Conservation (phyloP, 2,888 invertebrate species). For the Gerris lacustris region DNA sequence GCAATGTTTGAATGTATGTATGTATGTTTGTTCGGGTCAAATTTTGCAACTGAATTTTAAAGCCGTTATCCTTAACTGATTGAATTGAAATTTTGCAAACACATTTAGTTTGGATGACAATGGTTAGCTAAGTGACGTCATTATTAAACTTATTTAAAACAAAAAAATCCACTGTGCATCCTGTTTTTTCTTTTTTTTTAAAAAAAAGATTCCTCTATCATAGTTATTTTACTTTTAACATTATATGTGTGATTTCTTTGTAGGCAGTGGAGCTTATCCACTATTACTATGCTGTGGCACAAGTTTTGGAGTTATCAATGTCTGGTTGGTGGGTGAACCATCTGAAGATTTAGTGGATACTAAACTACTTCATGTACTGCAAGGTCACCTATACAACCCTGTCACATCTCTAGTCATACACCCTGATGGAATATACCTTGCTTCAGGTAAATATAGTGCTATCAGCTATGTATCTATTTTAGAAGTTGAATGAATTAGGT, state of each 20-base stretch:
- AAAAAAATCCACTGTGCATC: too few relatives aligned
- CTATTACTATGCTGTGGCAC: slow-evolving; percentile 43
- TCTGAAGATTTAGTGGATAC: slow-evolving; percentile 21
- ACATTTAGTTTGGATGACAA: too few relatives aligned
- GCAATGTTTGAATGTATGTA: too few relatives aligned
- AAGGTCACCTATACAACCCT: slow-evolving; percentile 44
- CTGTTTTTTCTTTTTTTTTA: too few relatives aligned
- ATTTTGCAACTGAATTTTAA: too few relatives aligned
- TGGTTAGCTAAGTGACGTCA: too few relatives aligned
- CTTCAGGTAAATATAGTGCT: slow-evolving; percentile 38
- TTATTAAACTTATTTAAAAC: too few relatives aligned
- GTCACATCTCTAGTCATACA: slow-evolving; percentile 44
- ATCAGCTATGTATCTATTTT: not conserved
- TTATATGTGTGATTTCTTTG: not conserved
- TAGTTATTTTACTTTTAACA: not conserved
- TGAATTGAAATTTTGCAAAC: too few relatives aligned
- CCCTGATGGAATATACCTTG: slow-evolving; percentile 42
- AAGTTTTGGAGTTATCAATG: slow-evolving; percentile 42
- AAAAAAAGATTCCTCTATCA: not conserved
- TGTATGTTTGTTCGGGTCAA: too few relatives aligned
- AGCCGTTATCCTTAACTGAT: too few relatives aligned
- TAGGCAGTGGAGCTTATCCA: slow-evolving; percentile 32
- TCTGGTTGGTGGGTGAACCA: slow-evolving; percentile 38
- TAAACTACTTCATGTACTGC: slow-evolving; percentile 37
- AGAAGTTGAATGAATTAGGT: too few relatives aligned